These are phyloP conservation scores for Apotomis capreana DNA, from an alignment of 2,888 invertebrate species.

Conservation along the genomic window DNA sequence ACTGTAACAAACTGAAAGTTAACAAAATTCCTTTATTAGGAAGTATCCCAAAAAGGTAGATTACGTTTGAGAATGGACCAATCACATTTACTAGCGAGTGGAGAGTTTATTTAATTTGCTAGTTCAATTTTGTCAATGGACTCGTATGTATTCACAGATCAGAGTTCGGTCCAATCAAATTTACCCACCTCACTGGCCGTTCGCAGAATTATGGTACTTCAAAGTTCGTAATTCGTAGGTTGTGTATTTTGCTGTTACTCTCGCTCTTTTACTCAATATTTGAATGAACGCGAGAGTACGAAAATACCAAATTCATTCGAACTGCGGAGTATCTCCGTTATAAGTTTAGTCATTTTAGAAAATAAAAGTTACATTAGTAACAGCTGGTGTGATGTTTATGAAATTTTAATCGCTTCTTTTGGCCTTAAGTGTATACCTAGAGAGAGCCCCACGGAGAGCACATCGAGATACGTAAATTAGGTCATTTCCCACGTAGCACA, in stretches of 20 bases:
- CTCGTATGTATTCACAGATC: slow-evolving; percentile 7
- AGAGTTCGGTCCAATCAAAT: slow-evolving; percentile 11
- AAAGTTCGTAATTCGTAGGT: slow-evolving; percentile 43
- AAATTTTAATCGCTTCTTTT: too few species aligned
- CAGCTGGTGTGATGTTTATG: too few species aligned
- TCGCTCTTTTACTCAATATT: too few species aligned
- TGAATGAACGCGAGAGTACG: slow-evolving; percentile 1
- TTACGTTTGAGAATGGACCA: slow-evolving; percentile 47
- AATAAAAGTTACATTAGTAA: too few species aligned
- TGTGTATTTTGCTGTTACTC: slow-evolving; percentile 28
- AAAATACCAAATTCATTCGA: not conserved
- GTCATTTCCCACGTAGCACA: too few species aligned
- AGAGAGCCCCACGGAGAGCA: too few species aligned
- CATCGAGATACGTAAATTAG: too few species aligned
- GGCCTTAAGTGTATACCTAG: too few species aligned
- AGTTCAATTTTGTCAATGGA: slow-evolving; percentile 43
- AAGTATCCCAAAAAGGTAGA: slow-evolving; percentile 10
- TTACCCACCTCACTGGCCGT: slow-evolving; percentile 17
- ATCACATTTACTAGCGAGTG: slow-evolving; percentile 57
- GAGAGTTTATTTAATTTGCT: slow-evolving; percentile 49
- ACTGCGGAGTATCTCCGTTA: too few species aligned
- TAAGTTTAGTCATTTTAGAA: too few species aligned
- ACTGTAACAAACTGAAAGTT: too few species aligned
- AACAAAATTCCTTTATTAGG: not conserved
- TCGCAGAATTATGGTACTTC: slow-evolving; percentile 25